Conservation (phyloP, 2,888 invertebrate species). For the Lamellibrachia columna region DNA sequence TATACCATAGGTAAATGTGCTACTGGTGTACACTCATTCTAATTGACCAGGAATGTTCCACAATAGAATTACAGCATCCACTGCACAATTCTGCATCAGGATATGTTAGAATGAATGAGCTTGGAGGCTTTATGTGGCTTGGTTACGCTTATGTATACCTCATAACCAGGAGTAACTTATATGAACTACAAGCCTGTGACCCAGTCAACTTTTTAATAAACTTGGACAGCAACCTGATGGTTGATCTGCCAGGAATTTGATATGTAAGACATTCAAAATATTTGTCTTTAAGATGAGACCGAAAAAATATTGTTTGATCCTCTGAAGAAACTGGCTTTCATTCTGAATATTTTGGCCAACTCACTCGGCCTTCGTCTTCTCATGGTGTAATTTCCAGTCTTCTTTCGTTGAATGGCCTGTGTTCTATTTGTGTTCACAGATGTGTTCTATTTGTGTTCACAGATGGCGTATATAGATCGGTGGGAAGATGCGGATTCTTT, state of each 20-base stretch:
- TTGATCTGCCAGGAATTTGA: neutral
- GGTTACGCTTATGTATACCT: neutral
- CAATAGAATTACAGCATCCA: neutral
- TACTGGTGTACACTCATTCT: no score
- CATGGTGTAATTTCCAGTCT: no score
- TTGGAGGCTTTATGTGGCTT: neutral
- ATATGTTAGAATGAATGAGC: neutral
- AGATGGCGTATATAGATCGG: no score
- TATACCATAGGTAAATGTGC: no score
- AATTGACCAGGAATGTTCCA: no score
- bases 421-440: no score
- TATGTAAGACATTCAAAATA: neutral
- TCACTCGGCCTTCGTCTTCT: no score
- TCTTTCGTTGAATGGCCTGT: no score
- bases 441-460: no score
- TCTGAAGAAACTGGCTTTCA: no score
- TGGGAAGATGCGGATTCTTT: no score
- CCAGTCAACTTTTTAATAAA: neutral
- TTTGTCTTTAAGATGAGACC: neutral
- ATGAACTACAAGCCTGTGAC: neutral
- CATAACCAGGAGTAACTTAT: neutral
- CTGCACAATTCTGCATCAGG: neutral
- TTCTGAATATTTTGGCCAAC: no score
- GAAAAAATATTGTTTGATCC: neutral
- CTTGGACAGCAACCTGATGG: neutral